Evolutionary conservation across 2,797 vertebrate genomes (phyloP), one percentile per base, ranked within the genome.

Genomic region (Gymnoscopelus braueri): DNA sequence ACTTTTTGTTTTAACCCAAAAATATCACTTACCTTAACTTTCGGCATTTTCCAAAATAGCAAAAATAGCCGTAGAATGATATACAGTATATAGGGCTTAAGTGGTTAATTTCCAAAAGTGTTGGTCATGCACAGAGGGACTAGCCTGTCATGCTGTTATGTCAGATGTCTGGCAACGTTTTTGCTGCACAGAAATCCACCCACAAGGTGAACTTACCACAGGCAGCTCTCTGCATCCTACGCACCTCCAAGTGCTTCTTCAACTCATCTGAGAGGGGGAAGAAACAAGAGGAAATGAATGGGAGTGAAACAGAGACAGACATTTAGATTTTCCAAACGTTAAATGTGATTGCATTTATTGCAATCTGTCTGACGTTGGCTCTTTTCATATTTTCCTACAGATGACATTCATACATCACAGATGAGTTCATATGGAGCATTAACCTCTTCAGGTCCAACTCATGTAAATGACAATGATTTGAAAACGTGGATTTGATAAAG

Each of bases 171-270:
- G 52, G 60, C 32, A 15, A 51, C 5, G 39, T 44, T 15, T 52
- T 26, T 55, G 39, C 5, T 54, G 29, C 39, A 49, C 48, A 15
- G 65, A 19, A 56, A 67, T 60, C 13, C 0, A 19, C 14, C 23
- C 24, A 70, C 9, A 60, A 52, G 12, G 60, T 44, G 61, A 29
- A 84, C 93, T 86, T 82, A 98, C 97, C 94, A 60, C 88, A 79
- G 81, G 91, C 95, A 24, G 93, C 95, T 48, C 86, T 93, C 87
- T 95, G 95, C 81, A 94, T 87, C 48, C 93, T 93, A 52, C 91
- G 89, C 82, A 90, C 88, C 23, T 89, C 94, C 74, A 97, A 84
- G 35, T 94, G 89, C 71, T 89, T 94, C 93, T 96, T 98, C 84
- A 97, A 79, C 69, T 87, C 88, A 79, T 94, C 97, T 98, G 91